Percentiles rank a stretch among this genome's conserved stretches.
phyloP scores from a whole-genome alignment of 2,113 vertebrate genomes.

The Calcarius ornatus region DNA sequence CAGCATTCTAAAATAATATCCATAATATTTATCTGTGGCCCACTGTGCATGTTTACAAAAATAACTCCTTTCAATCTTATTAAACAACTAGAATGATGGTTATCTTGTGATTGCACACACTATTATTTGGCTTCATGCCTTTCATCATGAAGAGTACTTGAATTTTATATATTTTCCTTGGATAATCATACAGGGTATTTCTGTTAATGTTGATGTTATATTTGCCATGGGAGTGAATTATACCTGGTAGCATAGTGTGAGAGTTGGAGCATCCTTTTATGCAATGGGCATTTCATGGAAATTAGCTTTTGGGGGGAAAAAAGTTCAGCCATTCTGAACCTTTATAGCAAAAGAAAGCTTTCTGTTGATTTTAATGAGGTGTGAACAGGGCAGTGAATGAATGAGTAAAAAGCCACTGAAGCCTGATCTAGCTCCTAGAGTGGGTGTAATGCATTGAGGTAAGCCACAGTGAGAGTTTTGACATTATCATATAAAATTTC shows the following conservation, averaged over 20 bases:
- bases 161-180: background rate
- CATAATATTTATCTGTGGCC: background rate
- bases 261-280: background rate
- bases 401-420: background rate
- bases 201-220: background rate
- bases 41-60: constrained; percentile 5
- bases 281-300: background rate
- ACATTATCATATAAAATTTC: background rate
- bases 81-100: background rate
- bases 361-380: background rate
- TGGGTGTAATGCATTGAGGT: background rate
- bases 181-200: background rate
- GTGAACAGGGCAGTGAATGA: background rate
- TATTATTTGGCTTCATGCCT: constrained; percentile 8
- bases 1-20: background rate
- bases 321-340: background rate
- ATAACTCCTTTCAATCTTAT: background rate
- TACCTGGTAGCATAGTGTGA: background rate
- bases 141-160: background rate
- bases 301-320: background rate
- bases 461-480: background rate
- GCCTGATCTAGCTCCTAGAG: background rate
- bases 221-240: background rate
- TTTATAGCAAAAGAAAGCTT: background rate
- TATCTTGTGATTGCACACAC: background rate